Percentiles rank a stretch among this genome's conserved stretches.
Conservation (phyloP, 2,888 invertebrate genomes). For the Mongoloraphidia duomilia region DNA sequence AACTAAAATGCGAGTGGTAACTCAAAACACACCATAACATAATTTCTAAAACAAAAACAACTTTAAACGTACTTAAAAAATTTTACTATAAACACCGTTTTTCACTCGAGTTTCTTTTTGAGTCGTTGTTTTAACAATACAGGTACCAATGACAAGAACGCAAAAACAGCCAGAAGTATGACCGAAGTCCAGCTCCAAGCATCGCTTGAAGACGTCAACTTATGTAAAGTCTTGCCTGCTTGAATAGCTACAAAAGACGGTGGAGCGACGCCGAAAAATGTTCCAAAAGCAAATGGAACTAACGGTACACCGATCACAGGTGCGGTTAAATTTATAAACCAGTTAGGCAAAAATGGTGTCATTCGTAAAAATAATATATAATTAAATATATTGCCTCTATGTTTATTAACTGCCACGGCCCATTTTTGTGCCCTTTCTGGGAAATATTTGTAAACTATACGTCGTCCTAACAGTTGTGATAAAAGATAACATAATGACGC, state of each 20-base stretch:
- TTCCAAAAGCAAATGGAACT: conserved; percentile 83
- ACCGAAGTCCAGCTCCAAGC: conserved; percentile 84
- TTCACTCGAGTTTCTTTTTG: conserved; percentile 60
- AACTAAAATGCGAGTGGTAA: no score
- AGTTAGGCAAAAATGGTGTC: conserved; percentile 95
- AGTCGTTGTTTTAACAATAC: conserved; percentile 72
- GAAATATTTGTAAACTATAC: conserved; percentile 72
- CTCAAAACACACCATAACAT: no score
- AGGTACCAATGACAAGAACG: conserved; percentile 72
- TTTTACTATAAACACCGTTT: neutral
- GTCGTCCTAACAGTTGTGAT: conserved; percentile 79
- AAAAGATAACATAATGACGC: conserved; percentile 91
- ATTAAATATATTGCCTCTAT: conserved; percentile 78
- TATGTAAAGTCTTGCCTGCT: conserved; percentile 90
- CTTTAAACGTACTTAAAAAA: no score
- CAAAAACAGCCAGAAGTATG: conserved; percentile 60
- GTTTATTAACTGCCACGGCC: conserved; percentile 71
- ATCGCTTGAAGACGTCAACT: conserved; percentile 75
- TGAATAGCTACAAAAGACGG: conserved; percentile 96
- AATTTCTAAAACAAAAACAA: no score
- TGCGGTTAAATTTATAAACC: conserved; percentile 95
- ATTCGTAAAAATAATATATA: conserved; percentile 95
- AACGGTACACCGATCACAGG: conserved; percentile 95
- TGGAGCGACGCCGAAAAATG: conserved; percentile 91
- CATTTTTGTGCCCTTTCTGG: conserved; percentile 77